Evolutionary conservation across 2,113 vertebrate genomes (phyloP).

Genomic region (Pica pica): DNA sequence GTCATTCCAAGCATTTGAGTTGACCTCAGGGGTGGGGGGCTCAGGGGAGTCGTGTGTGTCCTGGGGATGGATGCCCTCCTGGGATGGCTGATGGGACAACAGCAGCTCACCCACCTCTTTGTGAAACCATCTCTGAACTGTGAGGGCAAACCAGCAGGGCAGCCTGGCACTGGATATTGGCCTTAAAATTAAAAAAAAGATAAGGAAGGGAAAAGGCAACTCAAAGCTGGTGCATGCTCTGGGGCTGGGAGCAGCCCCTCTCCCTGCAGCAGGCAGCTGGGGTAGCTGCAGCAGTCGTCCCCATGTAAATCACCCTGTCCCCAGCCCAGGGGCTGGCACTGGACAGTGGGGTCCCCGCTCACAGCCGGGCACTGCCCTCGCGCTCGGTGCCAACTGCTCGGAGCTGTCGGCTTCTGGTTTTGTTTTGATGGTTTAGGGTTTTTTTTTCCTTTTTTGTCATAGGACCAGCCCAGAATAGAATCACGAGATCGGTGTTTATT

Average conservation of each 20-base stretch:
- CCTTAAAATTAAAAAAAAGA: neutral
- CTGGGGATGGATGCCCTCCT: neutral
- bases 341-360: fast-evolving
- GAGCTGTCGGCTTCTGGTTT: neutral
- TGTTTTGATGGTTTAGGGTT: neutral
- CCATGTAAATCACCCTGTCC: neutral
- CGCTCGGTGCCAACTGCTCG: neutral
- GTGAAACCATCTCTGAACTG: neutral
- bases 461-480: neutral
- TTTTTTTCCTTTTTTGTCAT: neutral
- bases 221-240: fast-evolving
- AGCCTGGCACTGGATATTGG: neutral
- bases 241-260: neutral
- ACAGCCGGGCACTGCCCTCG: neutral
- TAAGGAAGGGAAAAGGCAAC: neutral
- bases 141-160: neutral
- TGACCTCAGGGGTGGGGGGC: neutral
- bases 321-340: neutral
- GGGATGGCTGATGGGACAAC: neutral
- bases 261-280: neutral
- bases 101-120: neutral
- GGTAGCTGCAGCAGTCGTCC: neutral
- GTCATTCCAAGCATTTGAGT: neutral
- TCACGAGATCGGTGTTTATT: neutral
- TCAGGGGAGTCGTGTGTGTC: fast-evolving